Base-by-base conservation (phyloP, 2,797 vertebrate genomes). In the Notoglanidium macrostoma region DNA sequence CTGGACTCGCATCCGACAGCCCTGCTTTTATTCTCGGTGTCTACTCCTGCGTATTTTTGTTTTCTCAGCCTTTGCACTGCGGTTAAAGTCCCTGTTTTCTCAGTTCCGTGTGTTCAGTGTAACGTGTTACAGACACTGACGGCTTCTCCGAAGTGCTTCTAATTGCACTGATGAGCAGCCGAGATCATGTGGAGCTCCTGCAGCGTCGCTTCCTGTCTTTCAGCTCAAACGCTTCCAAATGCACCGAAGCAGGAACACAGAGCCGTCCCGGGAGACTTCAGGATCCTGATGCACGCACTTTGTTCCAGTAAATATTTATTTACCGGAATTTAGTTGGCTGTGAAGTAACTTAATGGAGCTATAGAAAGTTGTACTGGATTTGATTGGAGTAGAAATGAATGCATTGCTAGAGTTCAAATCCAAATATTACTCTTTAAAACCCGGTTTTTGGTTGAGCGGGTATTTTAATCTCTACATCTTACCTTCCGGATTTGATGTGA, bases 111-210 rank as follows among this genome's bases (percentile, higher is more conserved):
- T n/a, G n/a, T n/a, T n/a, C n/a, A n/a, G n/a, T n/a, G n/a, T n/a
- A n/a, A n/a, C n/a, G n/a, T n/a, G n/a, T n/a, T n/a, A n/a, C n/a
- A n/a, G n/a, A n/a, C n/a, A n/a, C n/a, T n/a, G n/a, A n/a, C n/a
- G n/a, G n/a, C n/a, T n/a, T n/a, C 21, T 76, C 29, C 23, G 54
- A 57, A 79, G 29, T 40, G 54, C 19, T 79, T 57, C 76, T 35
- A 57, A 57, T 79, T 57, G 77, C 54, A 79, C 29, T 59, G 54
- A 59, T 40, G 77, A 79, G 77, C 29, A 77, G 74, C 74, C 54
- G 74, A 77, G 77, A 79, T 79, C 29, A 35, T 14, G 32, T 23
- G 29, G 77, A 59, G 77, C 51, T 79, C 77, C 77, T 40, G 54
- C 77, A 57, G 54, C 4, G 29, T 23, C 19, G 54, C 54, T 57